Base-by-base conservation (phyloP, 2,113 vertebrate genomes). In the Himantopus leucocephalus region DNA sequence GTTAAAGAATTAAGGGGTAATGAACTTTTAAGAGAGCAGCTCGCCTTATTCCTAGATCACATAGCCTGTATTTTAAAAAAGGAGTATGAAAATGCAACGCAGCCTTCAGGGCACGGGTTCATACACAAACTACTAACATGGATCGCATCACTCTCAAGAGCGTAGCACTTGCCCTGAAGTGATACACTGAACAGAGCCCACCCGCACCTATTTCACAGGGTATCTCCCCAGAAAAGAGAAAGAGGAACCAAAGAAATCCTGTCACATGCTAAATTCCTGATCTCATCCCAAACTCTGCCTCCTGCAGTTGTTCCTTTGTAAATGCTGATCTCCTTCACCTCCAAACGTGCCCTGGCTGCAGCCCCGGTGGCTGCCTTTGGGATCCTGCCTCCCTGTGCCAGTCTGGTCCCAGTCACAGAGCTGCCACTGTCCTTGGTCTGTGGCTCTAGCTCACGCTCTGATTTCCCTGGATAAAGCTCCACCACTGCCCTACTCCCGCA, bases 1-100 rank as follows among this genome's bases (percentile, higher is more conserved):
- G 97, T 37, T 34, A 45, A 72, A 50, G 41, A 41, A 90, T 45
- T 9, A 41, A 63, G 78, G 94, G 78, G 24, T 64, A 75, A 92
- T 58, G 41, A 88, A 70, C 43, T 75, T 64, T 6, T 12, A 41
- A 59, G 59, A 58, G 13, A 92, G 55, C 35, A 88, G 53, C 41
- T 75, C 8, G 11, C n/a, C 23, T 68, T 68, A 41, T 8, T 66
- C 50, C 30, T 76, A 47, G 14, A 34, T 66, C n/a, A 52, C 14
- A 30, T 2, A 62, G 47, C 27, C 39, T 50, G 1, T n/a, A 30
- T 58, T 45, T 47, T 19, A 2, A 18, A 4, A 47, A 47, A 83
- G 39, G 27, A 53, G 16, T 21, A 37, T 6, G 70, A 27, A 72
- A 45, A 21, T 17, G 23, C 43, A 55, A 19, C 35, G n/a, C 0